A percentile compares a stretch with the other conserved stretches of the same genome.
Evolutionary conservation across 2,113 vertebrate genomes (phyloP).

Genomic region (Copsychus sechellarum): DNA sequence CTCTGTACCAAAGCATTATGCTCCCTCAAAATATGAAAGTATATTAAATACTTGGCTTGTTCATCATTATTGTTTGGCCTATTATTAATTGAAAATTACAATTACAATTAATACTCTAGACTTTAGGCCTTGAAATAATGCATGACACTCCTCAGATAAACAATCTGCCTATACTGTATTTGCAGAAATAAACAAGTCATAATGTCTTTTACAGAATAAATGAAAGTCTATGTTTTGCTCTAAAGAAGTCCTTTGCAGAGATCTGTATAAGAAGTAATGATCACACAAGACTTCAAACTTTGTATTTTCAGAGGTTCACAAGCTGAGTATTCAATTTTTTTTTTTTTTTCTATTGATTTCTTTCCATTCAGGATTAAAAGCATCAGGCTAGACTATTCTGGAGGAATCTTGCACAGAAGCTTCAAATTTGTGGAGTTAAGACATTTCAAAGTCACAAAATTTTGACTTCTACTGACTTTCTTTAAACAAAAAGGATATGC

Average conservation of each 20-base stretch:
- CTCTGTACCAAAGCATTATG: not conserved
- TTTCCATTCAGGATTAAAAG: not conserved
- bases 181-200: slow-evolving; percentile 8
- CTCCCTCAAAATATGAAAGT: not conserved
- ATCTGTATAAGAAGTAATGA: not conserved
- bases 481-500: not conserved
- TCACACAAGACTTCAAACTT: not conserved
- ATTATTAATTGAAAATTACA: slow-evolving; percentile 62
- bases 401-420: not conserved
- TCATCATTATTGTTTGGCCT: slow-evolving; percentile 26
- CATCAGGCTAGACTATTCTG: not conserved
- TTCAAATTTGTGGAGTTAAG: not conserved
- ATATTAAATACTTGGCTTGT: slow-evolving; percentile 50
- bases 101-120: slow-evolving; percentile 63
- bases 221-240: not conserved
- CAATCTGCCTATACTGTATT: not conserved
- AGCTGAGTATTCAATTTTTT: not conserved
- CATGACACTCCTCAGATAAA: slow-evolving; percentile 3
- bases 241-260: not conserved
- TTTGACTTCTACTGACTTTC: not conserved
- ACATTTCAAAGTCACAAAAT: not conserved
- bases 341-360: not conserved
- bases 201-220: not conserved
- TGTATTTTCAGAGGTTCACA: not conserved
- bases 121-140: not conserved